Conservation (phyloP, 2,797 vertebrate species). For the Tiaroga cobitis region DNA sequence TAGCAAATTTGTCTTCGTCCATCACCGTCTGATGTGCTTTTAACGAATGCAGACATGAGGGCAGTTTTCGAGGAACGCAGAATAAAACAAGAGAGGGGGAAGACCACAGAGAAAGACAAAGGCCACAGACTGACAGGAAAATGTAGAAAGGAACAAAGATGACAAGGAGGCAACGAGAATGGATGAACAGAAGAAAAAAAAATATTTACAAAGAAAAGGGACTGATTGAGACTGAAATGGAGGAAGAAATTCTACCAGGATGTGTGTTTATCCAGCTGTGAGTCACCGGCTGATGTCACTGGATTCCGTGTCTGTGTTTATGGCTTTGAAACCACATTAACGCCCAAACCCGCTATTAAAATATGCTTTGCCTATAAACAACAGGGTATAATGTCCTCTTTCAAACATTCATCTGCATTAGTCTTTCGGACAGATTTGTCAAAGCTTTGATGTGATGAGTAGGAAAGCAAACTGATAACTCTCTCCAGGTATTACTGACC, state of each 20-base stretch:
- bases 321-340: conserved; percentile 30
- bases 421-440: background rate
- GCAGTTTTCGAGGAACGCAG: conserved; percentile 32
- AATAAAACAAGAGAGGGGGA: background rate
- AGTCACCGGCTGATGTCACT: conserved; percentile 36
- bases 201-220: background rate
- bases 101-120: background rate
- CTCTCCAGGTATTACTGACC: background rate
- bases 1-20: conserved; percentile 41
- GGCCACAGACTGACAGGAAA: conserved; percentile 10
- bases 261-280: conserved; percentile 24
- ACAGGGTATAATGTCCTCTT: background rate
- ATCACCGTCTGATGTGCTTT: conserved; percentile 49
- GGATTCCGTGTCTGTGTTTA: conserved; percentile 34
- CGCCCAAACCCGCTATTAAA: background rate
- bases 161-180: background rate
- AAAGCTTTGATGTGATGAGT: background rate
- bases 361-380: background rate
- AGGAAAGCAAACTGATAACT: background rate
- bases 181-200: background rate
- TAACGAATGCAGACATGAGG: conserved; percentile 47
- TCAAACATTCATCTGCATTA: background rate
- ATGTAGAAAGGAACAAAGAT: background rate
- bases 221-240: background rate
- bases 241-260: conserved; percentile 18